These are phyloP conservation scores for Galeruca laticollis DNA, from an alignment of 2,888 invertebrate species.

Conservation along the genomic window DNA sequence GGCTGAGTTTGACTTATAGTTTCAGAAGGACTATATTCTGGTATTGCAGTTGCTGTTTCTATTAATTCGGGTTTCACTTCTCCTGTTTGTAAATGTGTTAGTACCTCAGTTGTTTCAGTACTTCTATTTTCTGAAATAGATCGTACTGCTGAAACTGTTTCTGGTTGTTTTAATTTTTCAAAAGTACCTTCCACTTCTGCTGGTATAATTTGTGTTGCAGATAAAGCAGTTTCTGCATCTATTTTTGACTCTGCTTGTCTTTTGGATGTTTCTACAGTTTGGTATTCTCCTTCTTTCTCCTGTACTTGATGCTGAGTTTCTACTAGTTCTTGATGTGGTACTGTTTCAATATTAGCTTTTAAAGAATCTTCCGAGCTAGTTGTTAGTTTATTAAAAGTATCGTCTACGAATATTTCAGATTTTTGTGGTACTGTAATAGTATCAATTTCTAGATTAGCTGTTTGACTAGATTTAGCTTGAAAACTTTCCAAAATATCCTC, in stretches of 20 bases:
- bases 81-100: conserved; percentile 48
- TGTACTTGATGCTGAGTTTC: conserved; percentile 59
- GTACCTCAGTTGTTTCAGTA: conserved; percentile 63
- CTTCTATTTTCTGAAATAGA: conserved; percentile 66
- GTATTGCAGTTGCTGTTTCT: conserved; percentile 46
- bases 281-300: conserved; percentile 60
- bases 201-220: conserved; percentile 67
- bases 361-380: conserved; percentile 38
- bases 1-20: conserved; percentile 50
- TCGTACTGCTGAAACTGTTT: conserved; percentile 57
- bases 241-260: conserved; percentile 66
- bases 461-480: conserved; percentile 56
- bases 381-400: conserved; percentile 41
- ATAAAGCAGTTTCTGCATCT: conserved; percentile 64
- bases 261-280: conserved; percentile 44
- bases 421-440: conserved; percentile 66
- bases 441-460: conserved; percentile 62
- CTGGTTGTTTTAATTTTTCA: conserved; percentile 58
- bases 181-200: conserved; percentile 68
- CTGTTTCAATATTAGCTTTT: conserved; percentile 59
- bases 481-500: conserved; percentile 58
- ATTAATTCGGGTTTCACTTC: conserved; percentile 46
- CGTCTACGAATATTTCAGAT: conserved; percentile 50
- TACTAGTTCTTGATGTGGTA: conserved; percentile 58
- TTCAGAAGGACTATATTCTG: conserved; percentile 50